Percentiles rank a stretch among this genome's conserved stretches.
phyloP scores from a whole-genome alignment of 92 coral and sea anemone genomes.

The Porites lobata region DNA sequence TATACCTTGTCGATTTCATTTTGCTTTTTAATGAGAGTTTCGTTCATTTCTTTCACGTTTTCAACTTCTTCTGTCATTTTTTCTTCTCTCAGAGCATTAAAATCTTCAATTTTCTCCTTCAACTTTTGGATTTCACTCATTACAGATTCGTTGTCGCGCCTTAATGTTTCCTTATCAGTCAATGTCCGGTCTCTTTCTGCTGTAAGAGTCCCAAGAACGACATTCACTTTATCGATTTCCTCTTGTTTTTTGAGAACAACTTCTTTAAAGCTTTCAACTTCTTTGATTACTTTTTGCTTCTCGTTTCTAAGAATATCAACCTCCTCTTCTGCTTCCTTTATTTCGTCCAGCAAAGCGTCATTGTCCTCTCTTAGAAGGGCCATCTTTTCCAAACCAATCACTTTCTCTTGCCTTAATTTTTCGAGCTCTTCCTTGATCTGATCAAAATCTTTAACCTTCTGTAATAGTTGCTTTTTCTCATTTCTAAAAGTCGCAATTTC shows the following conservation, averaged over 20 bases:
- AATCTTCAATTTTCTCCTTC: not conserved
- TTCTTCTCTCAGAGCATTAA: not conserved
- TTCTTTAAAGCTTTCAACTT: not conserved
- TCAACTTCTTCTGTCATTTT: not conserved
- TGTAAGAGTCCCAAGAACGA: not conserved
- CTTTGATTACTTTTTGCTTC: not conserved
- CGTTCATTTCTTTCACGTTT: not conserved
- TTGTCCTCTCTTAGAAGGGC: conserved; percentile 6
- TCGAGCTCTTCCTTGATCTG: conserved; percentile 18
- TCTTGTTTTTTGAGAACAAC: not conserved
- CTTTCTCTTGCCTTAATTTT: conserved; percentile 16
- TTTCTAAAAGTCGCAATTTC: conserved; percentile 19
- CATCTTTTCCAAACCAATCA: not conserved
- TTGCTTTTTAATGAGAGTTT: not conserved
- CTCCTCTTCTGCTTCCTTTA: conserved; percentile 1
- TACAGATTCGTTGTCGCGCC: not conserved
- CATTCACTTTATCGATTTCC: not conserved
- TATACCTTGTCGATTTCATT: not conserved
- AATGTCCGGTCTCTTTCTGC: not conserved
- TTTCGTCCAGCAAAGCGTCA: not conserved
- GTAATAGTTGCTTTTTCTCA: not conserved
- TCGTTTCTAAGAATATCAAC: not conserved
- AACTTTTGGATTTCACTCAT: not conserved
- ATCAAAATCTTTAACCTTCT: conserved; percentile 5
- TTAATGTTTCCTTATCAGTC: conserved; percentile 14